Evolutionary conservation across 2,797 vertebrate genomes (phyloP).

Genomic region (Malurus splendens): DNA sequence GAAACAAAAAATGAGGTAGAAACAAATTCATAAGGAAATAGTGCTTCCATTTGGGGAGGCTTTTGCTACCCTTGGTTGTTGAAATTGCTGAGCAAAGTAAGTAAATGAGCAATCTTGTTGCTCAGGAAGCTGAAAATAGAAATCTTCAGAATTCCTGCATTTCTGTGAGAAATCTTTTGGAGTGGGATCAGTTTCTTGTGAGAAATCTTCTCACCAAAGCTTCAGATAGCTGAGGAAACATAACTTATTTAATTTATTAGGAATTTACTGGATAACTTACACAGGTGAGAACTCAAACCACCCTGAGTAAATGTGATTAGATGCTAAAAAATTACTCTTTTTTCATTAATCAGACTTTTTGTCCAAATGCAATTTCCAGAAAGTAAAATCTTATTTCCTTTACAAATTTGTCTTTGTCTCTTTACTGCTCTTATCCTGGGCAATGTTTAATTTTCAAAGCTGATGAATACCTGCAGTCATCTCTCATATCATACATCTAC

Average conservation of each 20-base stretch:
- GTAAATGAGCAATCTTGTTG: not conserved
- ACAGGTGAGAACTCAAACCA: not conserved
- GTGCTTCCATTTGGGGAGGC: not conserved
- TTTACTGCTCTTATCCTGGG: not conserved
- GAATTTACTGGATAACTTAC: not conserved
- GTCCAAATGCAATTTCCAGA: slow-evolving; percentile 23
- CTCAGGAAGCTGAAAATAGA: not conserved
- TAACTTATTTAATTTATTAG: not conserved
- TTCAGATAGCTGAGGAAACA: not conserved
- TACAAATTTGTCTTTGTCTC: slow-evolving; percentile 9
- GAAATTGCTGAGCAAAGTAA: not conserved
- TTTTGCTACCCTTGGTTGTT: not conserved
- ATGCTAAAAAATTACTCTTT: not conserved
- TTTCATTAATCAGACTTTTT: not conserved
- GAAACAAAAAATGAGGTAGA: not conserved
- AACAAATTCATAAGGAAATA: not conserved
- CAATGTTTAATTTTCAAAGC: slow-evolving; percentile 9
- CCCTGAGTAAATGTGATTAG: not conserved
- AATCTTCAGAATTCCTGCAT: not conserved
- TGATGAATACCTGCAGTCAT: not conserved
- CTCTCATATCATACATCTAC: not conserved
- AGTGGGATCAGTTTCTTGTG: not conserved
- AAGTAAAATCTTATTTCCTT: slow-evolving; percentile 39
- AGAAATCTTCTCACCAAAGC: not conserved
- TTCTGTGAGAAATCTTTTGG: not conserved